Evolutionary conservation across 2,888 invertebrate species (phyloP), one percentile per base, ranked within the genome.

Genomic region (Drosophila meridionalis): DNA sequence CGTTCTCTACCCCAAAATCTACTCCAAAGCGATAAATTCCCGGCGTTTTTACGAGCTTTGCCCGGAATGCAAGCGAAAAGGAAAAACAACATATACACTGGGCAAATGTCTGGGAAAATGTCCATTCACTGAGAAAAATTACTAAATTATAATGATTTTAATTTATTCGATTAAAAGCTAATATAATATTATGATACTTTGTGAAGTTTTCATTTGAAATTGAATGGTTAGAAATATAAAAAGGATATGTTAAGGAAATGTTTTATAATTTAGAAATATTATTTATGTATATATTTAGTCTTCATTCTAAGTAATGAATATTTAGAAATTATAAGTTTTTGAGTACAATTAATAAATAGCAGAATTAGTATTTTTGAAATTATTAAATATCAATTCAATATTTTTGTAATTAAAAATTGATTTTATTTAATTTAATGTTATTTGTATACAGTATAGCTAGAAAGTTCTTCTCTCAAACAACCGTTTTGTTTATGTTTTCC

Each of bases 1-100:
- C 64, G 55, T 69, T 57, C 68, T 64, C 69, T 55, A 42, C 62
- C 64, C 72, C 68, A 65, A 75, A 90, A 83, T 76, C 82, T 83
- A 88, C 86, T 86, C 82, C 66, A 80, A 80, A 76, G 89, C 87
- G 76, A 87, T 90, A 88, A 87, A 90, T 87, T 90, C 87, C 81
- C 78, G 77, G 74, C 75, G 77, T 88, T 90, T 87, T 83, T 88
- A 82, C 85, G 89, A 84, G 79, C 79, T 69, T 57, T 66, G 76
- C 71, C 58, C 69, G 69, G 73, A 80, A 78, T 88, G 80, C 83
- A 76, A 63, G 81, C 74, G 68, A 55, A 65, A 43, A 48, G 64
- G 63, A 82, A 68, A 65, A 70, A 70, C 62, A 78, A 69, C 76
- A 73, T 48, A 55, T 59, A 62, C 63, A 59, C 40, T 52, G 64